These are phyloP conservation scores for Pelecanus crispus DNA, from an alignment of 2,113 vertebrate genomes.

Conservation along the genomic window DNA sequence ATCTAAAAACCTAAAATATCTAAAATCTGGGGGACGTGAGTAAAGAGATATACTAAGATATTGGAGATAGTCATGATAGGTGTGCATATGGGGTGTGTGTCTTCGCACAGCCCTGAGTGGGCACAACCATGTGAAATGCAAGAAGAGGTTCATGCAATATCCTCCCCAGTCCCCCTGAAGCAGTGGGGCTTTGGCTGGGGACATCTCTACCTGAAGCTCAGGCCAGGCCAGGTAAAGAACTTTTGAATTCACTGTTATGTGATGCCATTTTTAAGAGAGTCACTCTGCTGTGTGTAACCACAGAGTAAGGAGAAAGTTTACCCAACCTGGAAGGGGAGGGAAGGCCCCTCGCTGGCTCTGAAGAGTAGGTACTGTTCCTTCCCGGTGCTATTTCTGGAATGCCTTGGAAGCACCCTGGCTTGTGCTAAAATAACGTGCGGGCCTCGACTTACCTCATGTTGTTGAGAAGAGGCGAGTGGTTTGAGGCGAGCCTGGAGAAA, in stretches of 20 bases:
- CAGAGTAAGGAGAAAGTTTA: not conserved
- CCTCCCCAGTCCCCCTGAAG: rapidly evolving
- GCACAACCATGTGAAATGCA: not conserved
- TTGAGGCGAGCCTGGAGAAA: not conserved
- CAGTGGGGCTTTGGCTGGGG: not conserved
- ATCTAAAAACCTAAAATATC: not conserved
- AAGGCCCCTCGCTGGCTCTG: not conserved
- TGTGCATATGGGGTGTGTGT: too few species aligned
- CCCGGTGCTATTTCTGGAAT: not conserved
- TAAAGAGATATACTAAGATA: not conserved
- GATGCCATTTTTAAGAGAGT: not conserved
- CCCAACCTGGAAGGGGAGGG: not conserved
- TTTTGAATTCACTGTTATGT: not conserved
- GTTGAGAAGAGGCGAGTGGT: not conserved
- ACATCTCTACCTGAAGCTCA: not conserved
- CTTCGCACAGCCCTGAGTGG: not conserved
- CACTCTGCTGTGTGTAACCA: not conserved
- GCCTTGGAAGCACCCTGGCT: not conserved
- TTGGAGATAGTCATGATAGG: rapidly evolving
- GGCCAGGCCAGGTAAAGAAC: not conserved
- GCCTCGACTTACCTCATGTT: not conserved
- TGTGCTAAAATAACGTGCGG: not conserved
- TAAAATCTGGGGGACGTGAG: not conserved
- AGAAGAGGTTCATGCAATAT: not conserved
- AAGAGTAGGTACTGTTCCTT: not conserved